Evolutionary conservation across 2,113 vertebrate species (phyloP).

Genomic region (Alethe castanea): DNA sequence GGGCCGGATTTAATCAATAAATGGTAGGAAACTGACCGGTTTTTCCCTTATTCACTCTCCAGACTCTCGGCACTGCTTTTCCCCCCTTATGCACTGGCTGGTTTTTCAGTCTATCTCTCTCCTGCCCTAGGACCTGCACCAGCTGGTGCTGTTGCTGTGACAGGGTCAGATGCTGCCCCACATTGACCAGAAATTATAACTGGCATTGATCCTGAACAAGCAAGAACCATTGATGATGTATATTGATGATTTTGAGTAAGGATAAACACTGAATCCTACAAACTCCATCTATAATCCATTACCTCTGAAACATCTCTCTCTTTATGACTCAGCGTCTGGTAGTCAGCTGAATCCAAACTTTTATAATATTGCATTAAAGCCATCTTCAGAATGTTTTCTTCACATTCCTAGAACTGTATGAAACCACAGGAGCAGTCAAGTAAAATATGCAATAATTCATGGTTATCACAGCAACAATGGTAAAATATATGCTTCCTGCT

Average conservation of each 20-base stretch:
- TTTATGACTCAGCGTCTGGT: conserved; percentile 45
- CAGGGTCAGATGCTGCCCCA: not conserved
- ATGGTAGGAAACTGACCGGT: not conserved
- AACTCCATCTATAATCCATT: not conserved
- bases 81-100: no score
- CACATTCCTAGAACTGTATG: not conserved
- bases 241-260: not conserved
- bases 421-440: not conserved
- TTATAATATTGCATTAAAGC: not conserved
- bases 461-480: not conserved
- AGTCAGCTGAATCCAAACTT: conserved; percentile 4
- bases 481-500: conserved; percentile 1
- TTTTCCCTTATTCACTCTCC: not conserved
- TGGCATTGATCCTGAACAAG: not conserved
- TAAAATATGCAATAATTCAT: conserved; percentile 11
- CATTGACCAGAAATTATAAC: not conserved
- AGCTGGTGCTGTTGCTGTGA: not conserved
- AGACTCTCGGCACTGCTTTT: not conserved
- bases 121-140: not conserved
- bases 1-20: not conserved
- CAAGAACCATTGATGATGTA: not conserved
- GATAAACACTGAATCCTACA: not conserved
- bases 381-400: not conserved
- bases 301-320: not conserved
- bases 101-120: not conserved